phyloP scores from a whole-genome alignment of 1,140 invertebrate species.

The Anadara kagoshimensis region DNA sequence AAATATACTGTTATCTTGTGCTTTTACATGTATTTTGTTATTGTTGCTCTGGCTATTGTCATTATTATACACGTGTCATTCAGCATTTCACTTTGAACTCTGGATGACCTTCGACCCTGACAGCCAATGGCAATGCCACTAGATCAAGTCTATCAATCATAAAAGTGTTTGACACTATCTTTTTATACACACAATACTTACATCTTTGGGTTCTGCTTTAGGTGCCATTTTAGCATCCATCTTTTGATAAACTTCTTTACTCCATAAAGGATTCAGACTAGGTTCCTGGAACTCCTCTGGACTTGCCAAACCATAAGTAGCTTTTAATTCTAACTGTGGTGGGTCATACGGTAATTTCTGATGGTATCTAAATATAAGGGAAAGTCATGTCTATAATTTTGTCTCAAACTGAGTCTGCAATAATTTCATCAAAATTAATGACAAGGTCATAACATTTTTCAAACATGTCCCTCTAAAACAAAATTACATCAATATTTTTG shows the following conservation, averaged over 20 bases:
- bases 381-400: neutral
- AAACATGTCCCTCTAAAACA: too few species aligned
- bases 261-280: conserved; percentile 78
- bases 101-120: neutral
- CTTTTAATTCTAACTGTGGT: conserved; percentile 80
- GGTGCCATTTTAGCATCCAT: conserved; percentile 75
- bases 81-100: neutral
- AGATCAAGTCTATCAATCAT: too few species aligned
- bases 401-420: neutral
- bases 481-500: too few species aligned
- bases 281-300: conserved; percentile 80
- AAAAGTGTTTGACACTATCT: neutral
- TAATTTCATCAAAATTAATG: too few species aligned
- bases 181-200: neutral
- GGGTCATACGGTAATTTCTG: conserved; percentile 80
- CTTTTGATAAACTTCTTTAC: conserved; percentile 76
- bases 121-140: too few species aligned
- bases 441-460: too few species aligned
- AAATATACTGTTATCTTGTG: too few species aligned
- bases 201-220: conserved; percentile 59
- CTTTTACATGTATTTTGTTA: too few species aligned
- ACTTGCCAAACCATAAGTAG: conserved; percentile 81
- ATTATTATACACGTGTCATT: neutral
- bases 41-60: neutral
- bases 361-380: conserved; percentile 77